Conservation (phyloP, 2,888 invertebrate species). For the Eristalis arbustorum region DNA sequence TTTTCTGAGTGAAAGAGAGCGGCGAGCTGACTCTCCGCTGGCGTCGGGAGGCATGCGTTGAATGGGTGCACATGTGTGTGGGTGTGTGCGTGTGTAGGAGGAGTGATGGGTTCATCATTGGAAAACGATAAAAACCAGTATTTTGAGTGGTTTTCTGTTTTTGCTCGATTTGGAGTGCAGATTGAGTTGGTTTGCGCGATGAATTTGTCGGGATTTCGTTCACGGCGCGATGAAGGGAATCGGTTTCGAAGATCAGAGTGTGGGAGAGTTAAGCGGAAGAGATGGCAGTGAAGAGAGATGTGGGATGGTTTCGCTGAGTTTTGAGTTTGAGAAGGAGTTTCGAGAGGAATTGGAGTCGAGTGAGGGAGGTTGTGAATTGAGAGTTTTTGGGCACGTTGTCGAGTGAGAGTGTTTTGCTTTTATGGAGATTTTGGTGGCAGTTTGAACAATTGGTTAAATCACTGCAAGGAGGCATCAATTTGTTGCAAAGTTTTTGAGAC, state of each 20-base stretch:
- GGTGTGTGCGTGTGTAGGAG: constrained; percentile 49
- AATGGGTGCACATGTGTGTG: neutral
- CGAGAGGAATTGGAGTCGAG: neutral
- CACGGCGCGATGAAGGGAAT: neutral
- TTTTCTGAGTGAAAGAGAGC: constrained; percentile 50
- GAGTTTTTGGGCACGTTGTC: neutral
- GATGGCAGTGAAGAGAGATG: neutral
- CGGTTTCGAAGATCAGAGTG: neutral
- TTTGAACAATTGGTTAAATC: no score
- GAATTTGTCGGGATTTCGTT: neutral
- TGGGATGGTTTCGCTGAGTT: constrained; percentile 29
- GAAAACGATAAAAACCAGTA: constrained; percentile 63
- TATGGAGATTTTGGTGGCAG: no score
- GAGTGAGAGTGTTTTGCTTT: no score
- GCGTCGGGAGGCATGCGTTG: neutral
- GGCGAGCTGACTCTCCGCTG: neutral
- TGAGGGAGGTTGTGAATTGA: neutral
- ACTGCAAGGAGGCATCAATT: no score
- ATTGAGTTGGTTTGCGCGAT: neutral
- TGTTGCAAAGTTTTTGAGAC: no score
- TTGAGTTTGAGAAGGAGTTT: neutral
- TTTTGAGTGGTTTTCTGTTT: constrained; percentile 23
- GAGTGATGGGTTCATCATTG: constrained; percentile 51
- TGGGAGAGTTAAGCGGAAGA: neutral
- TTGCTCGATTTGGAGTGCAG: neutral